Percentiles rank a stretch among this genome's conserved stretches.
phyloP scores from a whole-genome alignment of 2,113 vertebrate species.

The Sphyrna mokarran region DNA sequence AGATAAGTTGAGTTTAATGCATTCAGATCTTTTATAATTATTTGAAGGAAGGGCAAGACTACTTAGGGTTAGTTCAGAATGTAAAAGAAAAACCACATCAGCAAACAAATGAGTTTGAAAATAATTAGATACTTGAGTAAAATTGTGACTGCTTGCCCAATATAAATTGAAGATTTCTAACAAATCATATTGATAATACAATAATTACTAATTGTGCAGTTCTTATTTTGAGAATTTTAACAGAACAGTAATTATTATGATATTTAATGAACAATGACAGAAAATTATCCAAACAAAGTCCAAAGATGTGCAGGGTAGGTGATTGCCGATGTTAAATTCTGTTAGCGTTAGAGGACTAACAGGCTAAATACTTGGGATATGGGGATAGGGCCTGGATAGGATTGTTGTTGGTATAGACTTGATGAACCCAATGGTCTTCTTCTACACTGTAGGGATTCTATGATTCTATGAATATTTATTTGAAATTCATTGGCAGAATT shows the following conservation, averaged over 20 bases:
- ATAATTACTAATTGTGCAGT: neutral
- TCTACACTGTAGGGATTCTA: no score
- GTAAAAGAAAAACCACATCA: neutral
- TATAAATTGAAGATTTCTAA: neutral
- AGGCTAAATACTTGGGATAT: no score
- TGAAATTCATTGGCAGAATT: neutral
- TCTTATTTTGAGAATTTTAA: neutral
- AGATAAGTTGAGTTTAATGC: neutral
- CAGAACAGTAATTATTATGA: neutral
- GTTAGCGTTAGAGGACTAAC: no score
- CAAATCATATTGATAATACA: neutral
- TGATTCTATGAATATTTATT: neutral
- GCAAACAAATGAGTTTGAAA: neutral
- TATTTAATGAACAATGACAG: neutral
- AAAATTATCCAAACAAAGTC: no score
- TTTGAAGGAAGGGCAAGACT: neutral
- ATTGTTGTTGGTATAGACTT: no score
- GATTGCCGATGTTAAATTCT: no score
- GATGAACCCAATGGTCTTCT: no score
- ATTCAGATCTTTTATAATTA: neutral
- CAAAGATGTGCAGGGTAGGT: no score
- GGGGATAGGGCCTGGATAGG: no score
- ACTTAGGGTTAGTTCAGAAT: neutral
- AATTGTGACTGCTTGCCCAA: neutral
- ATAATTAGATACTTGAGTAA: neutral